Percentiles rank a stretch among this genome's conserved stretches.
Conservation (phyloP, 2,797 vertebrate genomes). For the Danio jaintianensis region DNA sequence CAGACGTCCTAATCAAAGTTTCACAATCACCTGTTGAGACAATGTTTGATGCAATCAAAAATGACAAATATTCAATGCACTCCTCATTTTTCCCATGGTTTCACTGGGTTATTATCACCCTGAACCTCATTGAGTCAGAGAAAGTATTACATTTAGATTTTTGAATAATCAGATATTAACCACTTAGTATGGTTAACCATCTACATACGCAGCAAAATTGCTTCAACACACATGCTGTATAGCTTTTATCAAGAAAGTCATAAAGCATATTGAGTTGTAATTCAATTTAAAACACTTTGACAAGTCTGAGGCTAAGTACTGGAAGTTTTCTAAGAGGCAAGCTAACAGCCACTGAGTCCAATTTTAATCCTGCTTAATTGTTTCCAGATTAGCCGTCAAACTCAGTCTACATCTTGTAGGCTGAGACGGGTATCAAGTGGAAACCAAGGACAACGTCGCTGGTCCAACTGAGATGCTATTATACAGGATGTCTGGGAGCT, state of each 20-base stretch:
- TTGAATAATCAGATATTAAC: slow-evolving; percentile 13
- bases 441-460: slow-evolving; percentile 58
- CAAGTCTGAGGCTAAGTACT: slow-evolving; percentile 12
- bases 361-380: slow-evolving; percentile 64
- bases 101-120: not conserved
- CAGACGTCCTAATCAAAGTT: slow-evolving; percentile 9
- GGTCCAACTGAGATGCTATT: slow-evolving; percentile 41
- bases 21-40: not conserved
- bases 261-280: not conserved
- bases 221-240: not conserved
- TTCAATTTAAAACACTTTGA: not conserved
- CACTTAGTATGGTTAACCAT: slow-evolving; percentile 3
- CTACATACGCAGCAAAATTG: not conserved
- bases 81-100: not conserved
- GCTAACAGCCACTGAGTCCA: slow-evolving; percentile 5
- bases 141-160: slow-evolving; percentile 36
- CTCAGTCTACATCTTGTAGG: slow-evolving; percentile 59
- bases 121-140: slow-evolving; percentile 2
- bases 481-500: slow-evolving; percentile 41
- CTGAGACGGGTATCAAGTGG: slow-evolving; percentile 49
- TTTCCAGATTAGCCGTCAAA: slow-evolving; percentile 69
- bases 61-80: not conserved
- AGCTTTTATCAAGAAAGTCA: not conserved
- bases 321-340: slow-evolving; percentile 10
- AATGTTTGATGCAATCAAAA: not conserved